phyloP scores from a whole-genome alignment of 2,888 invertebrate genomes.

The Anticlea derivata region DNA sequence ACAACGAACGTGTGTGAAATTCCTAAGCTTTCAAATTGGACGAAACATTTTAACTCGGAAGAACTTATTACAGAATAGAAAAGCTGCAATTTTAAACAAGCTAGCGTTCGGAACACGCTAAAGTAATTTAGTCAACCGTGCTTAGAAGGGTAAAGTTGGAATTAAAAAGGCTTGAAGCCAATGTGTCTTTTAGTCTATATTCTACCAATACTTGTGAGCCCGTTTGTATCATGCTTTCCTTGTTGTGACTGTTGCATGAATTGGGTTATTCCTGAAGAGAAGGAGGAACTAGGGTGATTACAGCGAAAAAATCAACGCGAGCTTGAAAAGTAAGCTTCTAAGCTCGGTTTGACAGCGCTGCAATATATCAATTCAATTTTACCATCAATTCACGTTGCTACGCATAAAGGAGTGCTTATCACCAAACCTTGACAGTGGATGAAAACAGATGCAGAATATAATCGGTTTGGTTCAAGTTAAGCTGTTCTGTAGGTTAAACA shows the following conservation, averaged over 20 bases:
- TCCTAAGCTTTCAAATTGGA: slow-evolving; percentile 10
- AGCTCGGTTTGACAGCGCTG: too few relatives aligned
- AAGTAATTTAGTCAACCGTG: slow-evolving; percentile 1
- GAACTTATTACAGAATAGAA: slow-evolving; percentile 9
- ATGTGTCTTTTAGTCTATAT: slow-evolving; percentile 49
- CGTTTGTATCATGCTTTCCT: slow-evolving; percentile 54
- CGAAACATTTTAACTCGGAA: slow-evolving; percentile 4
- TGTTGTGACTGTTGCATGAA: slow-evolving; percentile 54
- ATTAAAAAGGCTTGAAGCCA: slow-evolving; percentile 8
- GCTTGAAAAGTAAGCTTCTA: too few relatives aligned
- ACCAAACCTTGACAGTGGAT: too few relatives aligned
- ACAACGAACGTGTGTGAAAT: slow-evolving; percentile 8
- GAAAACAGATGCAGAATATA: too few relatives aligned
- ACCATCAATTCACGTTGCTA: too few relatives aligned
- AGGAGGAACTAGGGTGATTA: slow-evolving; percentile 21
- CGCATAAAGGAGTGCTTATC: too few relatives aligned
- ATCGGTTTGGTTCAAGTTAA: too few relatives aligned
- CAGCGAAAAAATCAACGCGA: not conserved
- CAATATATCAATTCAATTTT: too few relatives aligned
- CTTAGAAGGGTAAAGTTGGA: not conserved
- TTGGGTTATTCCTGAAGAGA: slow-evolving; percentile 44
- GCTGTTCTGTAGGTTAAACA: too few relatives aligned
- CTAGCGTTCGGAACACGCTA: slow-evolving; percentile 4
- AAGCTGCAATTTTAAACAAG: not conserved
- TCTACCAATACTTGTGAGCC: slow-evolving; percentile 49